A percentile compares a stretch with the other conserved stretches of the same genome.
Conservation (phyloP, 2,113 vertebrate species). For the Stomatorhinus ivindoensis region DNA sequence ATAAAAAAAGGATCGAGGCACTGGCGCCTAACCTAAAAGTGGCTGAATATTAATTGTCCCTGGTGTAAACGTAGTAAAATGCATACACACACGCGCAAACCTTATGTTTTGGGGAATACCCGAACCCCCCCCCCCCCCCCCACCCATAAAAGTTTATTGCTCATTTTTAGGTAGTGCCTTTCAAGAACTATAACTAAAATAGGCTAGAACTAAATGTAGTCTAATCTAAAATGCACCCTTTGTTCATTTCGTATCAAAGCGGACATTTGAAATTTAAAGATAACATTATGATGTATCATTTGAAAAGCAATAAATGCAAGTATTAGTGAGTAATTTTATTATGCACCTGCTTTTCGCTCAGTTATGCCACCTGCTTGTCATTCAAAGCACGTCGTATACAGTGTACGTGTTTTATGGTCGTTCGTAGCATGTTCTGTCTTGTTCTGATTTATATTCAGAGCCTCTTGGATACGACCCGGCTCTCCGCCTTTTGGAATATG, state of each 20-base stretch:
- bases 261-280: neutral
- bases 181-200: neutral
- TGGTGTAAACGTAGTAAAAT: neutral
- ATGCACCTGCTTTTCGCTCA: neutral
- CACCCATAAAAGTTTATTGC: neutral
- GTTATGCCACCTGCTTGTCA: neutral
- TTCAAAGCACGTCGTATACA: neutral
- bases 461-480: neutral
- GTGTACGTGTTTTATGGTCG: neutral
- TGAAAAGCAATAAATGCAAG: conserved; percentile 1
- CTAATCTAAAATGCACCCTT: neutral
- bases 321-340: neutral
- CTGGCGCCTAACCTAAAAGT: neutral
- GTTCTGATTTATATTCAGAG: neutral
- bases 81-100: neutral
- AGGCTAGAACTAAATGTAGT: neutral
- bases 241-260: neutral
- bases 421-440: neutral
- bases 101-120: neutral
- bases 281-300: neutral
- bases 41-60: neutral
- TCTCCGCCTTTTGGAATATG: conserved; percentile 22
- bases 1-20: neutral
- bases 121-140: neutral
- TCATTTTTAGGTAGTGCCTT: neutral